Evolutionary conservation across 2,888 invertebrate species (phyloP), one percentile per base, ranked within the genome.

Genomic region (Lasioglossum leucozonium): DNA sequence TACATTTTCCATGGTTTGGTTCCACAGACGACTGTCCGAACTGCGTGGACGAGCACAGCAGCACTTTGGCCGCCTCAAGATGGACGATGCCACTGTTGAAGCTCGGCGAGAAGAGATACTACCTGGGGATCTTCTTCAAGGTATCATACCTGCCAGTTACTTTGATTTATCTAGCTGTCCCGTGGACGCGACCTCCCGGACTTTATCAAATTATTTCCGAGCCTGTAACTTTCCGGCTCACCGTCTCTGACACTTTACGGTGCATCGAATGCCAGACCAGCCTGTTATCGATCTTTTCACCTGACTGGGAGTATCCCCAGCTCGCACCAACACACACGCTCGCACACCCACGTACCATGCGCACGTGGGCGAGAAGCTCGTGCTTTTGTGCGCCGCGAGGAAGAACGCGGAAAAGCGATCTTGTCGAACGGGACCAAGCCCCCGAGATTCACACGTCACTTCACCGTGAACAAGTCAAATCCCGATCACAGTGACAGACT

Each of bases 101-200:
- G 94, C 96, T 98, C 72, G 98, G 98, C 69, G 98, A 98, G 94
- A 98, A 98, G 95, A 96, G 97, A 93, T 98, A 98, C 94, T 98
- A 98, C 94, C 96, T 98, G 92, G 98, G 98, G 93, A 98, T 98
- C 95, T 98, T 98, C 96, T 98, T 98, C 95, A 98, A 98, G 98
- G 98, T 98, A 96, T 84, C 81, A 80, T 72, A 67, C 40, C 83
- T 79, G 88, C 88, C 88, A 82, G 83, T 89, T 85, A 80, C 87
- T 82, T 84, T 83, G 83, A 90, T 90, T 89, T 85, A 90, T 87
- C 76, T 84, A 74, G 58, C 86, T 69, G 47, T 71, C 62, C 76
- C 71, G 75, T 51, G 67, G 75, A 67, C 80, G 82, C 86, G 67
- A 79, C 79, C 88, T 67, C 72, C 87, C 72, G 89, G 84, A 87